Percentiles rank a stretch among this genome's conserved stretches.
Evolutionary conservation across 37 sponge, comb jelly and placozoan genomes (phyloP).

Genomic region (Theonella swinhoei): DNA sequence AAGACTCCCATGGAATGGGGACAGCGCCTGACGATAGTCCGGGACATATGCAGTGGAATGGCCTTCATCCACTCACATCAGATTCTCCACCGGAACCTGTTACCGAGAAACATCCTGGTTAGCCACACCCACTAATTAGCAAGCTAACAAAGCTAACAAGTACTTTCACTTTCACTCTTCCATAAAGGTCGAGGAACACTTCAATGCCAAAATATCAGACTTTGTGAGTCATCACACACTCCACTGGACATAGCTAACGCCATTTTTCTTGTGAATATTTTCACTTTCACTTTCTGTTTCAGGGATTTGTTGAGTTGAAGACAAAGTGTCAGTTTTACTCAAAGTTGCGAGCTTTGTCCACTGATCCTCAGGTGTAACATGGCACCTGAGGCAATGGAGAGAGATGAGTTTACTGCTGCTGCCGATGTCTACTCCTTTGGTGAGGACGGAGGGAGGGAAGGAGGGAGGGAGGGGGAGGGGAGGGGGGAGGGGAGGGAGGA

Average conservation of each 20-base stretch:
- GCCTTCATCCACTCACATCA: slow-evolving; percentile 56
- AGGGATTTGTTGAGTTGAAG: slow-evolving; percentile 55
- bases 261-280: no score
- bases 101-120: slow-evolving; percentile 50
- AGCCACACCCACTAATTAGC: background rate
- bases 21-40: slow-evolving; percentile 40
- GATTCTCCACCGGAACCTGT: slow-evolving; percentile 31
- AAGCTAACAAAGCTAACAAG: background rate
- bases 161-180: background rate
- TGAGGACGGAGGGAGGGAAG: background rate
- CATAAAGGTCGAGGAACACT: slow-evolving; percentile 37
- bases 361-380: slow-evolving; percentile 12
- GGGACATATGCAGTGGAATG: slow-evolving; percentile 53
- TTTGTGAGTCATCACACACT: slow-evolving; percentile 36
- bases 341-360: background rate
- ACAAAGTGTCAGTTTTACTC: slow-evolving; percentile 13
- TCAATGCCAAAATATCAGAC: slow-evolving; percentile 59
- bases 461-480: background rate
- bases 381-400: slow-evolving; percentile 63
- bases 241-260: background rate
- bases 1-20: slow-evolving; percentile 32
- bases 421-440: slow-evolving; percentile 76
- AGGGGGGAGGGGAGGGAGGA: no score
- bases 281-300: no score
- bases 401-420: slow-evolving; percentile 15